phyloP scores from a whole-genome alignment of 1,140 invertebrate genomes.

The Harpegnathos saltator region DNA sequence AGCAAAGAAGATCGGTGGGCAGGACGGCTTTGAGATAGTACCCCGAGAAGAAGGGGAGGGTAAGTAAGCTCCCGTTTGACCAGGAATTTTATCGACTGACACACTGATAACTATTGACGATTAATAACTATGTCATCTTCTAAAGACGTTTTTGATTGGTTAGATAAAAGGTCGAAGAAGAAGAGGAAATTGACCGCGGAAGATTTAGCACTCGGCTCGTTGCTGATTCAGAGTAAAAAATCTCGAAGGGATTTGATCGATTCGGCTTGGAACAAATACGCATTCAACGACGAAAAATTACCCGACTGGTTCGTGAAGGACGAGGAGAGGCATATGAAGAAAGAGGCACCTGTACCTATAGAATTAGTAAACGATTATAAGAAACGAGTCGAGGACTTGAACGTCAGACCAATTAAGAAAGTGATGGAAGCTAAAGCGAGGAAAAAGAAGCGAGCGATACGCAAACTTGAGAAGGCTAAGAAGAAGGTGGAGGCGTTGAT shows the following conservation, averaged over 20 bases:
- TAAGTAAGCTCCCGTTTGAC: slow-evolving; percentile 66
- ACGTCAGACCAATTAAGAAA: slow-evolving; percentile 98
- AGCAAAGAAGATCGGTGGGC: slow-evolving; percentile 81
- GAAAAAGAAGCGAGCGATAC: slow-evolving; percentile 96
- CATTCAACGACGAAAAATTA: slow-evolving; percentile 94
- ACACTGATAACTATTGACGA: not conserved
- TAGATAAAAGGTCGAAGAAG: slow-evolving; percentile 85
- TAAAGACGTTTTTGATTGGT: slow-evolving; percentile 65
- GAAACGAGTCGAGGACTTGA: slow-evolving; percentile 93
- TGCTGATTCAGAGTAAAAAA: slow-evolving; percentile 95
- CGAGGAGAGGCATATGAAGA: slow-evolving; percentile 95
- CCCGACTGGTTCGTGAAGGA: slow-evolving; percentile 99
- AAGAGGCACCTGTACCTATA: slow-evolving; percentile 92
- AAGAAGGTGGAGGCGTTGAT: slow-evolving; percentile 97
- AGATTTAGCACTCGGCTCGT: slow-evolving; percentile 94
- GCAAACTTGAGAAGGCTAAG: slow-evolving; percentile 96
- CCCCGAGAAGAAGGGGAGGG: slow-evolving; percentile 86
- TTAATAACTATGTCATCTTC: slow-evolving; percentile 28
- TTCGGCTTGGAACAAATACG: slow-evolving; percentile 95
- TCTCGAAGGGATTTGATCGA: slow-evolving; percentile 94
- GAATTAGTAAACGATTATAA: slow-evolving; percentile 91
- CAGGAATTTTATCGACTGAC: slow-evolving; percentile 12
- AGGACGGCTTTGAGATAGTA: slow-evolving; percentile 90
- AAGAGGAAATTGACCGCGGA: slow-evolving; percentile 93
- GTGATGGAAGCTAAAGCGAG: slow-evolving; percentile 99